Evolutionary conservation across 2,113 vertebrate species (phyloP).

Genomic region (Laticauda colubrina): DNA sequence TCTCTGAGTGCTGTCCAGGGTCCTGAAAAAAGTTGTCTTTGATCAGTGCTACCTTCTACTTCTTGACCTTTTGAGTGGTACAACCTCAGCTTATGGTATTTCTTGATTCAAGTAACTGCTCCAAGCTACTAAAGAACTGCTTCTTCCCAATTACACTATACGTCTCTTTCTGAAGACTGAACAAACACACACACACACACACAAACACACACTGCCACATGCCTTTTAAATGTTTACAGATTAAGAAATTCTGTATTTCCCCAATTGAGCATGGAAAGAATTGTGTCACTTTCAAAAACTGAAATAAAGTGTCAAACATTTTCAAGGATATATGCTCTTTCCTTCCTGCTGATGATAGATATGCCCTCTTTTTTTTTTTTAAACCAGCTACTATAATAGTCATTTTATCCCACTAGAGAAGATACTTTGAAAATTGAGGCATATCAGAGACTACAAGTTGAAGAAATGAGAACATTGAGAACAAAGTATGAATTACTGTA

Average conservation of each 20-base stretch:
- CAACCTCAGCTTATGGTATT: not conserved
- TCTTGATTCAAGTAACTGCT: not conserved
- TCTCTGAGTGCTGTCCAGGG: not conserved
- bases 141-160: not conserved
- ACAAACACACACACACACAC: not conserved
- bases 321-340: not conserved
- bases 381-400: not conserved
- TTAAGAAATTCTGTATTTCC: not conserved
- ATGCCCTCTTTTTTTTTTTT: not conserved
- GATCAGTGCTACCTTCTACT: not conserved
- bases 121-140: not conserved
- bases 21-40: not conserved
- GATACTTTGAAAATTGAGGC: no score
- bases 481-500: not conserved
- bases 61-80: not conserved
- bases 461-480: not conserved
- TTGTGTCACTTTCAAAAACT: not conserved
- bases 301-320: not conserved
- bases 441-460: not conserved
- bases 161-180: not conserved
- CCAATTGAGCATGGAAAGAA: not conserved
- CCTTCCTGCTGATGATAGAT: not conserved
- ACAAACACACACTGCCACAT: not conserved
- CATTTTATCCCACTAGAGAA: not conserved
- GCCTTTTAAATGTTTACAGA: not conserved